Base-by-base conservation (phyloP, 2,113 vertebrate species). In the Plecturocebus donacophilus region DNA sequence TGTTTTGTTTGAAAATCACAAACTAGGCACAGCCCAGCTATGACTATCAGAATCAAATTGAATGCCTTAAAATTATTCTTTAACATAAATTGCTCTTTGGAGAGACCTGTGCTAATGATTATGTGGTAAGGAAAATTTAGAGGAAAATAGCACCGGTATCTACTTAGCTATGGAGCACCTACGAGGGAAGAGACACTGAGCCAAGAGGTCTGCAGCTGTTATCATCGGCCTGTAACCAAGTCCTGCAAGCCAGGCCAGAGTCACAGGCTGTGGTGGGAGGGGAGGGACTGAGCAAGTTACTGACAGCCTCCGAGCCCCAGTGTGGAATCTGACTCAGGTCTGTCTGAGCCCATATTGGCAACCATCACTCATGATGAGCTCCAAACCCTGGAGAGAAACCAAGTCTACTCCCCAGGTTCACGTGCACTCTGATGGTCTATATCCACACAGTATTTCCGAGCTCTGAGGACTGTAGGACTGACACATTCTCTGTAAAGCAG, bases 181-280 rank as follows among this genome's bases (percentile, higher is more conserved):
- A 0, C 2, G 8, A 25, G 40, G 32, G 9, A 14, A 2, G 25
- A 9, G 58, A 38, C 6, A 3, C 13, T 12, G 20, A 71, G 11
- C 3, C 40, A 0, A 21, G 12, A 4, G 6, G 5, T 17, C 23
- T 23, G 6, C 6, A 3, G 27, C 4, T 5, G 4, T 3, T 1
- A 35, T 49, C 16, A 0, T 6, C 54, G 1, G 32, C 4, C 35
- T 17, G 2, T 32, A 35, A 4, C 68, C 49, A 25, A 38, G 3
- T 49, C 16, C 38, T 9, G 2, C 0, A 2, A 54, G 27, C 49
- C 12, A 13, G 7, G 38, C 11, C 8, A 17, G 2, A 0, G 1
- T 7, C 68, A 61, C 20, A 14, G 17, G 42, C 76, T 30, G 45
- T 4, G 40, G 20, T 64, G 27, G 17, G 27, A 23, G 6, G 3